Percentiles rank a stretch among this genome's conserved stretches.
Conservation (phyloP, 2,113 vertebrate species). For the Ursus arctos region DNA sequence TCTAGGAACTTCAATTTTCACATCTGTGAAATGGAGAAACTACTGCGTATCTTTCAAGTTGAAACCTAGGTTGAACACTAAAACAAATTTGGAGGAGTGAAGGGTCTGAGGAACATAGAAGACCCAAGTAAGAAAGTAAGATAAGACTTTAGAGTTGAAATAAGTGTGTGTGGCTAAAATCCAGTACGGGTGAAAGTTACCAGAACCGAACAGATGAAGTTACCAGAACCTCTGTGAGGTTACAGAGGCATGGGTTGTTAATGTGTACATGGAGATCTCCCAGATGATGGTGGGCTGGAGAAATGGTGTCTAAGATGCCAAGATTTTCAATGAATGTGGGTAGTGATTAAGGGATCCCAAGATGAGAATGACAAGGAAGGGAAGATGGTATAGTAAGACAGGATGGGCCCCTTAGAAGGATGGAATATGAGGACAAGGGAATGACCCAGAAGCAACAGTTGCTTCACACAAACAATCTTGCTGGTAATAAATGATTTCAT, state of each 20-base stretch:
- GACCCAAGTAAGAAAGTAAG: neutral
- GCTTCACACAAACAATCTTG: neutral
- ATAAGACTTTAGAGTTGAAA: conserved; percentile 27
- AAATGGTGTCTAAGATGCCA: neutral
- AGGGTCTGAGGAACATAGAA: neutral
- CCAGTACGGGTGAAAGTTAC: neutral
- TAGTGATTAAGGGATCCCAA: neutral
- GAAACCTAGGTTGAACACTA: neutral
- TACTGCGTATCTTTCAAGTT: neutral
- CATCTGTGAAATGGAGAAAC: neutral
- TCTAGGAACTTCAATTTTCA: neutral
- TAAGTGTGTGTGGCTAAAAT: neutral
- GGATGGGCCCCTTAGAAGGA: neutral
- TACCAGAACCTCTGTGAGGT: neutral
- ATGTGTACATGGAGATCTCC: neutral
- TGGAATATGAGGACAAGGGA: neutral
- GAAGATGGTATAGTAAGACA: neutral
- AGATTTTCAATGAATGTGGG: neutral
- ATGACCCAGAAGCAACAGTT: neutral
- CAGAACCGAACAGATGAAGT: neutral
- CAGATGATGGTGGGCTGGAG: neutral
- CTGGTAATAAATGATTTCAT: neutral
- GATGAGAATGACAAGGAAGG: neutral
- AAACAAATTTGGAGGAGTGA: neutral
- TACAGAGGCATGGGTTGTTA: neutral